Evolutionary conservation across 2,113 vertebrate genomes (phyloP), one percentile per base, ranked within the genome.

Genomic region (Parus major): DNA sequence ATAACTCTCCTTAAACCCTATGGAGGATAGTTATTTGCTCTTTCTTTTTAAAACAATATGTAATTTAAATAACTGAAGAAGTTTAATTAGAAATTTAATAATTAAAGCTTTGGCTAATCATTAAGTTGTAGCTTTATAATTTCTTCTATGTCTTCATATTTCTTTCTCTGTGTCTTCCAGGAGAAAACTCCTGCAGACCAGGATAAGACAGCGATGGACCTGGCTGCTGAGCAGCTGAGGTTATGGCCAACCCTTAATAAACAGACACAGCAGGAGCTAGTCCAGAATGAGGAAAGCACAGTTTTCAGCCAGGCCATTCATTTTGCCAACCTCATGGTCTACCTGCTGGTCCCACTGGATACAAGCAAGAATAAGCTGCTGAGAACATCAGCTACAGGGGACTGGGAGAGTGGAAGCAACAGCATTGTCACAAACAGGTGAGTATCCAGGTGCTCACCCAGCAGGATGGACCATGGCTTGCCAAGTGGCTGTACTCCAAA

Each of bases 221-320:
- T 99, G 81, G 99, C 99, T 11, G 99, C 99, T 1, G 98, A 99
- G 89, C 99, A 99, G 96, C 96, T 99, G 86, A 98, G 98, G 13
- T 84, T 97, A 3, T 99, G 99, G 99, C 99, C 99, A 39, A 92
- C 96, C 44, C 98, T 99, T 50, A 98, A 97, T 95, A 99, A 99
- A 90, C 98, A 99, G 96, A 98, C 91, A 11, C 99, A 99, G 92
- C 98, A 98, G 79, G 99, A 99, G 96, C 97, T 99, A 68, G 98
- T 99, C 56, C 99, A 99, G 90, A 99, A 98, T 25, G 99, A 99
- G 95, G 99, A 99, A 95, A 99, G 99, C 94, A 99, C 99, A 0
- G 99, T 99, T 91, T 99, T 99, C 97, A 99, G 99, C 96, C 99
- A 99, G 97, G 99, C 99, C 93, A 99, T 99, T 97, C 99, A 99